Evolutionary conservation across 2,113 vertebrate species (phyloP), one percentile per base, ranked within the genome.

Genomic region (Eclectus roratus): DNA sequence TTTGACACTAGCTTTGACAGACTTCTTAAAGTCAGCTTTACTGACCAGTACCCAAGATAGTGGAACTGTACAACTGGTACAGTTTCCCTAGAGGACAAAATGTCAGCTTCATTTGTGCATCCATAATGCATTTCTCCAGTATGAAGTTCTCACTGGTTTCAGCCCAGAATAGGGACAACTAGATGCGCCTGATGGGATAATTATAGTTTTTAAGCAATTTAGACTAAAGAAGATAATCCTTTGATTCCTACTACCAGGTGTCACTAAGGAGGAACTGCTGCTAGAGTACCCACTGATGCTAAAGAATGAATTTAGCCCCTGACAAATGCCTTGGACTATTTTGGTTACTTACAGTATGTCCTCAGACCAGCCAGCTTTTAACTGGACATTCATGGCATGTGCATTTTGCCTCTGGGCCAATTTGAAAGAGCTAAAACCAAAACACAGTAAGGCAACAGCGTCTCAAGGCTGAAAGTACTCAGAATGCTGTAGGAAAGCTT

Each of bases 11-110:
- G 23, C 64, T 86, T 88, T 85, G 60, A 88, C 18, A 60, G 44
- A 74, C 47, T 41, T 93, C 61, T 74, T 20, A 71, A 91, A 92
- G 49, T 69, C 61, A 78, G 25, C n/a, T 79, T 95, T 74, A 49
- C 6, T 46, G 61, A n/a, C 69, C 49, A 28, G 41, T 37, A 6
- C 31, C 37, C 47, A 65, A 71, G 56, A 31, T 25, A 60, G 17
- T 11, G 52, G 31, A 5, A 63, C 21, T 14, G 5, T 50, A 80
- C 20, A 83, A 71, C 13, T 5, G 9, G 7, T 44, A 63, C 3
- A 29, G 13, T 25, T 90, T 76, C 24, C 88, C 19, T 46, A 16
- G 8, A 63, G 31, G 74, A 33, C 28, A 52, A 87, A 72, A 89
- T 81, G 87, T 79, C 69, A 90, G 35, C 13, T 80, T 83, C 47